Conservation (phyloP, 2,113 vertebrate genomes). For the Sterna hirundo region DNA sequence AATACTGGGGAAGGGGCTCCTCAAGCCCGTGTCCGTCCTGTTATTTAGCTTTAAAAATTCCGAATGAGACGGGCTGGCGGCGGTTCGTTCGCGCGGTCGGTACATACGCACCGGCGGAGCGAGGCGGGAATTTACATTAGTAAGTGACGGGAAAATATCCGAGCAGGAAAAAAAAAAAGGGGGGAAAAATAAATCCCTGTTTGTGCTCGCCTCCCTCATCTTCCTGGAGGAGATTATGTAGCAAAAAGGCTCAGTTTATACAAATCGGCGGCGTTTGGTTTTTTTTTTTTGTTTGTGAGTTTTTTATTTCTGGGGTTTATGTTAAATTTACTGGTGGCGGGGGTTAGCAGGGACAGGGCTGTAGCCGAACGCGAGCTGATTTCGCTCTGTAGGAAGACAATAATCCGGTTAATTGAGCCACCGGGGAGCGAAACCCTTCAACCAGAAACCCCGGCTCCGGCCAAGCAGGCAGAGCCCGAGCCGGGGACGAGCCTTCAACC, state of each 20-base stretch:
- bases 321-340: slow-evolving; percentile 57
- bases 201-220: not conserved
- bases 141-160: not conserved
- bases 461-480: not conserved
- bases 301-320: not conserved
- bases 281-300: not conserved
- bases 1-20: not conserved
- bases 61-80: not conserved
- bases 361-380: slow-evolving; percentile 78
- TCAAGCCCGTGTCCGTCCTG: rapidly evolving
- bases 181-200: not conserved
- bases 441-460: slow-evolving; percentile 71
- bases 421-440: slow-evolving; percentile 86
- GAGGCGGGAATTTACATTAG: not conserved
- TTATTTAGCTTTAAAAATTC: not conserved
- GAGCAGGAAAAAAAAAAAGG: not conserved
- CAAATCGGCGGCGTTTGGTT: not conserved
- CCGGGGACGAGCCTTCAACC: not conserved
- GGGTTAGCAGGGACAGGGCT: slow-evolving; percentile 37
- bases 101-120: not conserved
- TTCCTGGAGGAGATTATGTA: not conserved
- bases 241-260: not conserved
- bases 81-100: not conserved
- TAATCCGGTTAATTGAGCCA: slow-evolving; percentile 99
- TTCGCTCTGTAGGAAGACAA: slow-evolving; percentile 87